Evolutionary conservation across 37 sponge, comb jelly and placozoan genomes (phyloP), one percentile per base, ranked within the genome.

Genomic region (Petrosia ficiformis): DNA sequence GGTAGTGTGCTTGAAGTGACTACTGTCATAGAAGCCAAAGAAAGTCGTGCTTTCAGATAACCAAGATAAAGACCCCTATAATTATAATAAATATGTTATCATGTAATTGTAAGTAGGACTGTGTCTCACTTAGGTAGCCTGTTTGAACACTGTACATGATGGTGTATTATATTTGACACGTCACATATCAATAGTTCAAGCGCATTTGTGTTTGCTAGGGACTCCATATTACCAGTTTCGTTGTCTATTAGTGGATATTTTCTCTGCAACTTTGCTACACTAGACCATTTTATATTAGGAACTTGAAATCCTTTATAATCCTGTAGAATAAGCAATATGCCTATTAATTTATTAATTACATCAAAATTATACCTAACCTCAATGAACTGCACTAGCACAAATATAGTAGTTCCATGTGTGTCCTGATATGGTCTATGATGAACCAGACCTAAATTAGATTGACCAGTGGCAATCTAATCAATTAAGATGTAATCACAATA

Each of bases 11-110:
- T 35, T 5, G 86, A 75, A 24, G 69, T 77, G 40, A 93, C 68
- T 26, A 93, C 82, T 41, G 78, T 84, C 67, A 93, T 78, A 36
- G 78, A 82, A 22, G 75, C 87, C 19, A 89, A 75, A 4, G 83
- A 72, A 8, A 48, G 14, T n/a, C 84, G 68, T 5, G 77, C 79
- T 73, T 89, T 83, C 59, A 82, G 73, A 72, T 93, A 93, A 24
- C 90, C 94, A 16, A 93, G 76, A 69, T 93, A 93, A 43, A 93
- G 76, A 0, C 94, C 94, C 44, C 91, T 90, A 57, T n/a, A 34
- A 77, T 41, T 32, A 11, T 59, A 72, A 28, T 25, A 59, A 70
- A n/a, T 26, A n/a, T 61, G 26, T 22, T 26, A n/a, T n/a, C n/a
- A 61, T n/a, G 5, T 26, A 61, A 61, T 6, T 6, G 25, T 11